Evolutionary conservation across 2,888 invertebrate species (phyloP).

Genomic region (Chrysomela aeneicollis): DNA sequence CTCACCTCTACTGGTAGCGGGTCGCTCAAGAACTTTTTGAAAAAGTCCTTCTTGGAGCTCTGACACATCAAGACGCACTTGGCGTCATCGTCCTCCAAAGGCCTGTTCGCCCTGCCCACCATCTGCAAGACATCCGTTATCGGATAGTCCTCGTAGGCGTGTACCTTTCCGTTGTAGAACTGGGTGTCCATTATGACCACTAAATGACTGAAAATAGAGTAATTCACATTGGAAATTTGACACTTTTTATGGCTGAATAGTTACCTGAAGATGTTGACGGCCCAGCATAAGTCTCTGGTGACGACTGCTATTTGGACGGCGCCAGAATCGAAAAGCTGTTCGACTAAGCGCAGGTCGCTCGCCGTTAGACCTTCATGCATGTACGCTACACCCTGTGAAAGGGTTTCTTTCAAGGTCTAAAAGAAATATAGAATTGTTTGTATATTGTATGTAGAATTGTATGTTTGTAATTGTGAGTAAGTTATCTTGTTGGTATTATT

Average conservation of each 20-base stretch:
- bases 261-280: slow-evolving; percentile 71
- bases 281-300: slow-evolving; percentile 92
- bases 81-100: slow-evolving; percentile 89
- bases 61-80: slow-evolving; percentile 97
- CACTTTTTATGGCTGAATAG: background rate
- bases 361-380: slow-evolving; percentile 92
- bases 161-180: slow-evolving; percentile 82
- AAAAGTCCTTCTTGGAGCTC: slow-evolving; percentile 97
- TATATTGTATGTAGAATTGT: too few species aligned
- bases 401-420: slow-evolving; percentile 86
- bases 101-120: slow-evolving; percentile 96
- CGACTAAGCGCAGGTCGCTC: slow-evolving; percentile 88
- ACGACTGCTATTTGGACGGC: slow-evolving; percentile 94
- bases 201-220: slow-evolving; percentile 76
- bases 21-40: slow-evolving; percentile 97
- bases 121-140: slow-evolving; percentile 97
- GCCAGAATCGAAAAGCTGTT: slow-evolving; percentile 91
- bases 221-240: too few species aligned
- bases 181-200: slow-evolving; percentile 98
- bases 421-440: too few species aligned
- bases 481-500: too few species aligned
- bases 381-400: slow-evolving; percentile 95
- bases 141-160: slow-evolving; percentile 97
- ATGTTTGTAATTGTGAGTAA: too few species aligned
- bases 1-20: slow-evolving; percentile 90